phyloP scores from a whole-genome alignment of 2,888 invertebrate genomes.

The Minunthozetes semirufus region DNA sequence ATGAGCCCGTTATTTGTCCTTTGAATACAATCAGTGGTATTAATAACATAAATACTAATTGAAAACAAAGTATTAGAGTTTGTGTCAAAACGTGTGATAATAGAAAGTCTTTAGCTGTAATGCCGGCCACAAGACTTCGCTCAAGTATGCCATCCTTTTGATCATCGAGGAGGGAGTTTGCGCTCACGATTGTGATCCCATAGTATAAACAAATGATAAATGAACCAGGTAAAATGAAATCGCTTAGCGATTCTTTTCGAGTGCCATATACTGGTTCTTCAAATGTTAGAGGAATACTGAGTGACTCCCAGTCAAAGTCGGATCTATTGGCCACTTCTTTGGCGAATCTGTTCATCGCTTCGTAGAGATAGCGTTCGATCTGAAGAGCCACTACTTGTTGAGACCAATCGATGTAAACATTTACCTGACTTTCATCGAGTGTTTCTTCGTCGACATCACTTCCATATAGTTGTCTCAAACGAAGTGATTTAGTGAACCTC shows the following conservation, averaged over 20 bases:
- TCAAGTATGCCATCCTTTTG: conserved; percentile 82
- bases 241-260: conserved; percentile 76
- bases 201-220: conserved; percentile 79
- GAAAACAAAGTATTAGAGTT: conserved; percentile 89
- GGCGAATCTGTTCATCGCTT: conserved; percentile 15
- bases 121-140: conserved; percentile 87
- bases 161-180: conserved; percentile 80
- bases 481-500: not conserved
- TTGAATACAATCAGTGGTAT: conserved; percentile 85
- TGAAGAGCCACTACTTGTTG: not conserved
- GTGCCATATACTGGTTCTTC: conserved; percentile 31
- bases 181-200: conserved; percentile 86
- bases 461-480: not conserved
- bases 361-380: not conserved
- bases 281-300: not conserved
- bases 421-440: not conserved
- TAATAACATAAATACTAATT: conserved; percentile 70
- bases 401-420: conserved; percentile 15
- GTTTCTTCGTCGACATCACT: conserved; percentile 5
- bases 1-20: conserved; percentile 79
- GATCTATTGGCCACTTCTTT: not conserved
- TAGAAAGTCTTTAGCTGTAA: conserved; percentile 80
- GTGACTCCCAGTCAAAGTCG: not conserved
- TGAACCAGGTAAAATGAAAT: conserved; percentile 91
- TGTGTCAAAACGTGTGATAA: conserved; percentile 89